Percentiles rank a stretch among this genome's conserved stretches.
phyloP scores from a whole-genome alignment of 1,140 invertebrate species.

The Drosophila erecta region DNA sequence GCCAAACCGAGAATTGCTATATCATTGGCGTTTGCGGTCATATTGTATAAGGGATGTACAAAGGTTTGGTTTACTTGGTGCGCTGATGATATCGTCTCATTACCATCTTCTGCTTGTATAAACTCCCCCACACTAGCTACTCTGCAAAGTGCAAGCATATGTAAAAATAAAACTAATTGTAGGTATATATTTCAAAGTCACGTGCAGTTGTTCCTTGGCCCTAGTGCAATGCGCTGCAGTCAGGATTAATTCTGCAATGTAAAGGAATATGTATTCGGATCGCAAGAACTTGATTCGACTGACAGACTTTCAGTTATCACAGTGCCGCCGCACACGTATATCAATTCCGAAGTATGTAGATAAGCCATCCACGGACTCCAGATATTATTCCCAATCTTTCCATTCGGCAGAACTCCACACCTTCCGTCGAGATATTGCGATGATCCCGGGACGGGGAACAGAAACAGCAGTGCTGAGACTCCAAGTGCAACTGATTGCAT shows the following conservation, averaged over 20 bases:
- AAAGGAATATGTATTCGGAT: neutral
- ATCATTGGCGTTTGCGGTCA: neutral
- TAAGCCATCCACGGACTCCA: conserved; percentile 1
- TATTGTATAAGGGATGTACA: neutral
- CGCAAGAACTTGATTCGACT: neutral
- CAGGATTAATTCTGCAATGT: neutral
- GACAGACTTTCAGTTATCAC: neutral
- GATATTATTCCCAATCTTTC: neutral
- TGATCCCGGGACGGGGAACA: neutral
- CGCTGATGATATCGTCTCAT: neutral
- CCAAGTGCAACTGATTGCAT: neutral
- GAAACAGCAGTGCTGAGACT: conserved; percentile 1
- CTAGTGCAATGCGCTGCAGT: conserved; percentile 10
- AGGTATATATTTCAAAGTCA: neutral
- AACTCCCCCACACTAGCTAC: conserved; percentile 2
- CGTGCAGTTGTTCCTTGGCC: neutral
- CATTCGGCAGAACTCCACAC: neutral
- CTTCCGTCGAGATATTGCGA: conserved; percentile 1
- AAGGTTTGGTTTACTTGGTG: neutral
- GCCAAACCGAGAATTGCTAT: conserved; percentile 6
- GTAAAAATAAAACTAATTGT: neutral
- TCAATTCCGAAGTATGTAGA: neutral
- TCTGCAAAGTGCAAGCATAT: neutral
- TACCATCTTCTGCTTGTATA: neutral
- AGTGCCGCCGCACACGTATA: conserved; percentile 4